Percentiles rank a stretch among this genome's conserved stretches.
Conservation (phyloP, 2,888 invertebrate genomes). For the Trilocha varians region DNA sequence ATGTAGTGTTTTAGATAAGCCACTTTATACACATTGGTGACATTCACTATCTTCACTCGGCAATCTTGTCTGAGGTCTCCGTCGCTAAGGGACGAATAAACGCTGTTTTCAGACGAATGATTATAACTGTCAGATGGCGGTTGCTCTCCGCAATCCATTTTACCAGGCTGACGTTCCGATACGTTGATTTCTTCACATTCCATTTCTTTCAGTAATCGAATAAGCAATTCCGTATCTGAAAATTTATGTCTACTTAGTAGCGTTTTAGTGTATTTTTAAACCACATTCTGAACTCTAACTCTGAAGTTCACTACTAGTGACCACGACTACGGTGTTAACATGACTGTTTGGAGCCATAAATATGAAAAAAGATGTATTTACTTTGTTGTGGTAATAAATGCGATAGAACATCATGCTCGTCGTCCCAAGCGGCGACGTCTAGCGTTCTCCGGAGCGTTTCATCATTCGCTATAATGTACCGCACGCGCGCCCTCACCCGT, state of each 20-base stretch:
- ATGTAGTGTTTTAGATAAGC: constrained; percentile 57
- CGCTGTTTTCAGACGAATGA: constrained; percentile 28
- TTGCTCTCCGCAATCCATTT: constrained; percentile 29
- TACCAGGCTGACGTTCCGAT: constrained; percentile 25
- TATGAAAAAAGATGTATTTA: constrained; percentile 10
- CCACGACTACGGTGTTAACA: no score
- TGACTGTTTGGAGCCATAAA: no score
- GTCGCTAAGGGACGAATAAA: constrained; percentile 42
- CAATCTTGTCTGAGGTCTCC: constrained; percentile 38
- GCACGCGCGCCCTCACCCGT: constrained; percentile 37
- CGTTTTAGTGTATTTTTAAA: no score
- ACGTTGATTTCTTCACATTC: constrained; percentile 29
- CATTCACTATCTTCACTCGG: constrained; percentile 54
- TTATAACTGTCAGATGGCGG: constrained; percentile 22
- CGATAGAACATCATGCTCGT: constrained; percentile 17
- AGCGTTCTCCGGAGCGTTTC: constrained; percentile 28
- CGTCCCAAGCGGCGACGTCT: constrained; percentile 22
- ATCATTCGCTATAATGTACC: constrained; percentile 37
- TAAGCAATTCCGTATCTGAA: constrained; percentile 42
- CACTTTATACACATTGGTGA: constrained; percentile 60
- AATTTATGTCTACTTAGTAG: constrained; percentile 8
- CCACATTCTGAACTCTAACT: no score
- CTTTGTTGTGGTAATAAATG: constrained; percentile 33
- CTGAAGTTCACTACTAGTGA: no score
- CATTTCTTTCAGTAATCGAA: constrained; percentile 43